Evolutionary conservation across 2,888 invertebrate genomes (phyloP).

Genomic region (Pseudococcus viburni): DNA sequence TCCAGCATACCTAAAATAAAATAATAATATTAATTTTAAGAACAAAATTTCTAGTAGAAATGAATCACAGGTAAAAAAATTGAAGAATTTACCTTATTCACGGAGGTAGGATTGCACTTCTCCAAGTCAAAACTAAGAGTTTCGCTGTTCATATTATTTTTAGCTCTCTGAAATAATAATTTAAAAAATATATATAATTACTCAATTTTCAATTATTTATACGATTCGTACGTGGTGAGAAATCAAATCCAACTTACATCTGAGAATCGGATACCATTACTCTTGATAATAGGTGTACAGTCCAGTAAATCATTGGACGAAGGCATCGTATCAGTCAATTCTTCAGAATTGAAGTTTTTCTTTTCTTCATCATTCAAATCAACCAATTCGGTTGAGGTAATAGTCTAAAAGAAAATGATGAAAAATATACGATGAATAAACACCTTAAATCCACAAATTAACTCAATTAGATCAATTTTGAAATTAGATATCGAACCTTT

Average conservation of each 20-base stretch:
- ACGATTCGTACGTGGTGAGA: not conserved
- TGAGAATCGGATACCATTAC: slow-evolving; percentile 37
- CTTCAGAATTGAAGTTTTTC: not conserved
- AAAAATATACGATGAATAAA: slow-evolving; percentile 10
- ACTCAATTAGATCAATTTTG: not conserved
- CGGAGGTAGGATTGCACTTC: slow-evolving; percentile 15
- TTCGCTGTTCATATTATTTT: not conserved
- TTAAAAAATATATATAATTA: not conserved
- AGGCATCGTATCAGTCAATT: slow-evolving; percentile 15
- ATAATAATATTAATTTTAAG: not conserved
- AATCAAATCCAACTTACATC: slow-evolving; percentile 32
- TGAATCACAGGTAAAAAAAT: not conserved
- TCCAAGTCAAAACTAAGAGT: slow-evolving; percentile 26
- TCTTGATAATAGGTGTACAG: slow-evolving; percentile 3
- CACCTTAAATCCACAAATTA: not conserved
- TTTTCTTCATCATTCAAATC: slow-evolving; percentile 51
- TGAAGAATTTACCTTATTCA: slow-evolving; percentile 50
- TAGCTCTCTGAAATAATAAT: slow-evolving; percentile 33
- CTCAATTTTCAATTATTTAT: not conserved
- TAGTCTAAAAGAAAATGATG: not conserved
- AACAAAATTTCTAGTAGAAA: not conserved
- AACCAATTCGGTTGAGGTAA: slow-evolving; percentile 47
- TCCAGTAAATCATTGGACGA: slow-evolving; percentile 16
- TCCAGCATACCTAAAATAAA: slow-evolving; percentile 67
- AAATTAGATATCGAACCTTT: slow-evolving; percentile 4